Conservation (phyloP, 2,113 vertebrate species). For the Callocephalon fimbriatum region DNA sequence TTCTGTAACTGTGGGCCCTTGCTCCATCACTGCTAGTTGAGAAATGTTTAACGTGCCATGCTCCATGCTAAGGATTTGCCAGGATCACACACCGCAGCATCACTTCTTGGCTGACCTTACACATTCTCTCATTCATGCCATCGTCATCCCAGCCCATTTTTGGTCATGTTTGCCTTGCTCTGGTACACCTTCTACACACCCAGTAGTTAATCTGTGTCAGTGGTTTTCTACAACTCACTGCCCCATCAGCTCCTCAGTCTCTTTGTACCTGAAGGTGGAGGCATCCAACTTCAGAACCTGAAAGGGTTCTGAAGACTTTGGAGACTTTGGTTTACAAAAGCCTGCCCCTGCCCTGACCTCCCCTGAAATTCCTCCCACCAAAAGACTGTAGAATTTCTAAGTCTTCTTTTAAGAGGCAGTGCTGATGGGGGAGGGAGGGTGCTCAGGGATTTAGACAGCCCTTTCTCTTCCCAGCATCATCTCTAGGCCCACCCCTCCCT, state of each 20-base stretch:
- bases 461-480: constrained; percentile 39
- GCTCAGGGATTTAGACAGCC: constrained; percentile 10
- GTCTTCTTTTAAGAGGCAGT: constrained; percentile 40
- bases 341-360: constrained; percentile 30
- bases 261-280: not conserved
- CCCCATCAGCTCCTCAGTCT: not conserved
- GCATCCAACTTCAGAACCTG: not conserved
- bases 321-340: constrained; percentile 7
- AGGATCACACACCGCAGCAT: not conserved
- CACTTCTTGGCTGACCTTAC: not conserved
- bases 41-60: not conserved
- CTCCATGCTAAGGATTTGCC: not conserved
- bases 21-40: not conserved
- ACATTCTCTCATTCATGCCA: not conserved
- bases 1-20: not conserved
- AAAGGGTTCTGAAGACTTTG: not conserved
- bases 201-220: not conserved
- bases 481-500: not conserved
- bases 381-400: constrained; percentile 19
- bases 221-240: not conserved
- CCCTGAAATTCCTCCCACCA: not conserved
- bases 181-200: not conserved
- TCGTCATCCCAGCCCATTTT: not conserved
- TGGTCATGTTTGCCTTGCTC: not conserved
- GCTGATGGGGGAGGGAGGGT: not conserved